These are phyloP conservation scores for Genyomyrus donnyi DNA, from an alignment of 2,113 vertebrate genomes.

Conservation along the genomic window DNA sequence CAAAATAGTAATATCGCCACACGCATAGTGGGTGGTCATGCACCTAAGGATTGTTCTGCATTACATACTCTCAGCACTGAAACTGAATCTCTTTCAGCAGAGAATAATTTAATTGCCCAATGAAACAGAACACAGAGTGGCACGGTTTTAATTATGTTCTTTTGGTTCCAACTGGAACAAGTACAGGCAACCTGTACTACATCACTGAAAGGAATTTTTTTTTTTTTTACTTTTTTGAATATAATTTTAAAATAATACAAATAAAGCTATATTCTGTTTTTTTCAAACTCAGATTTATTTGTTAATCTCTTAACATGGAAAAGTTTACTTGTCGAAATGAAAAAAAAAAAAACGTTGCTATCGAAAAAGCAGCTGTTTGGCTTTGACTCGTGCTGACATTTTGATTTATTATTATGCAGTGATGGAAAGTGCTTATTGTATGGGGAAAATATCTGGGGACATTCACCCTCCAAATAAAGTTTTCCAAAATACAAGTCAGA, in stretches of 20 bases:
- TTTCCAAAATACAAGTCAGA: background rate
- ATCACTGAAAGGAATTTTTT: background rate
- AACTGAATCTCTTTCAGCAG: constrained; percentile 9
- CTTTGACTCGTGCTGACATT: background rate
- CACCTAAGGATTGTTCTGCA: constrained; percentile 4
- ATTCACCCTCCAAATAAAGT: constrained; percentile 5
- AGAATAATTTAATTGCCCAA: constrained; percentile 3
- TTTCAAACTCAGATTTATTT: background rate
- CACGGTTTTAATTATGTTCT: constrained; percentile 3
- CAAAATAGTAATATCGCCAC: background rate
- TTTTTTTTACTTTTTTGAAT: background rate
- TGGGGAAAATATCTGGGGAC: background rate
- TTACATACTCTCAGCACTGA: constrained; percentile 3
- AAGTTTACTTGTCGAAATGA: background rate
- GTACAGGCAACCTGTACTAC: background rate
- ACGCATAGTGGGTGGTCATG: constrained; percentile 18
- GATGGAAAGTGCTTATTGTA: constrained; percentile 1
- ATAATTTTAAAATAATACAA: background rate
- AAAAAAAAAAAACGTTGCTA: background rate
- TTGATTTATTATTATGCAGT: constrained; percentile 10
- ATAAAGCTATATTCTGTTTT: background rate
- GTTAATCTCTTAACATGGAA: background rate
- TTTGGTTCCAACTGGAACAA: background rate
- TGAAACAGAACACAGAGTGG: constrained; percentile 8
- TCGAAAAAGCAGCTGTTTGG: constrained; percentile 11